Evolutionary conservation across 2,113 vertebrate species (phyloP), one percentile per base, ranked within the genome.

Genomic region (Hippocampus abdominalis): DNA sequence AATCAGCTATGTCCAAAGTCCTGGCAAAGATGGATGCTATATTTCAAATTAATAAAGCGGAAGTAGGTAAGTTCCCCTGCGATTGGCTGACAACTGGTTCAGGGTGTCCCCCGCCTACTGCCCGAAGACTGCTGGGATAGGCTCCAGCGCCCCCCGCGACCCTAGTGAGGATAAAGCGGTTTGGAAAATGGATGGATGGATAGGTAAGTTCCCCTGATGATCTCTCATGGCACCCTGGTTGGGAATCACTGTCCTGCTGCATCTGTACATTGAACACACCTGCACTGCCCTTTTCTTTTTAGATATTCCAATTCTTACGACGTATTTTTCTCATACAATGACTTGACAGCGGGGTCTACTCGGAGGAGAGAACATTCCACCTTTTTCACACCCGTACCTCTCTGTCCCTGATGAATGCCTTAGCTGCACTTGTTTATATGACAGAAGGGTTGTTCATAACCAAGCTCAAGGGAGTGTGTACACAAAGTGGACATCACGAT

Each of bases 401-500:
- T 94, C 90, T 91, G 91, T 94, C 93, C 92, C 91, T 91, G 93
- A 96, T 92, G 92, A 93, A 96, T 95, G 93, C 93, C 92, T 92
- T 92, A 92, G 91, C 92, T 93, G 91, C 90, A 84, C 84, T 90
- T 96, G 94, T 96, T 95, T 97, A 96, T 93, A 95, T 91, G 90
- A 94, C 44, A 93, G 91, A 94, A 91, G 64, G 94, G 91, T 93
- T 94, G 91, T 94, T 95, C 93, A 93, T 96, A 95, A 95, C 94
- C 93, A 94, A 91, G 93, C 89, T 87, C 88, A 92, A 76, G 93
- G 93, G 93, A 94, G 92, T 95, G 93, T 96, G 93, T 97, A 97
- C 94, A 96, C 95, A 95, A 91, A 91, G 90, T 91, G 93, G 94
- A 94, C 94, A 93, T 93, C 93, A 93, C 93, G 90, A 94, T 92